phyloP scores from a whole-genome alignment of 1,140 invertebrate species.

The Caerostris extrusa region DNA sequence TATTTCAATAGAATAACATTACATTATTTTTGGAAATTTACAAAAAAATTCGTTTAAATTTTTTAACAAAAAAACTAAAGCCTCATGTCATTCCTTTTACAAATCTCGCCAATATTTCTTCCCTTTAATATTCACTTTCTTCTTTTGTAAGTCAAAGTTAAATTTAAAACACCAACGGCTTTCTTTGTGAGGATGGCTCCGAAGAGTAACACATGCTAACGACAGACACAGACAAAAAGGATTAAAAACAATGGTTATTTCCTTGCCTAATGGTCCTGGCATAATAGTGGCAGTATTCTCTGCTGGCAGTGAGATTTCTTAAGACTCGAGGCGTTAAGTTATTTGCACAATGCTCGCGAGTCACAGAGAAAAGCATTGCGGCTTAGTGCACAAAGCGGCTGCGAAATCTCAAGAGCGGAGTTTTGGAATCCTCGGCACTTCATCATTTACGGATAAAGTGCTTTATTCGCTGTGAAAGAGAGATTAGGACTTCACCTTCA shows the following conservation, averaged over 20 bases:
- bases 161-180: no score
- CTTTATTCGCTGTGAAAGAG: conserved; percentile 59
- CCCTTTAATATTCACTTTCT: no score
- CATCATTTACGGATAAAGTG: conserved; percentile 70
- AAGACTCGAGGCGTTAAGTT: not conserved
- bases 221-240: not conserved
- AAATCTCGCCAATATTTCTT: no score
- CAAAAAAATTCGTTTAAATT: no score
- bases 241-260: conserved; percentile 52
- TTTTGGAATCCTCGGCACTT: conserved; percentile 56
- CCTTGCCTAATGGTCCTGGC: not conserved
- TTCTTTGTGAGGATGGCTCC: no score
- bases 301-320: not conserved
- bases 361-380: not conserved
- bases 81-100: no score
- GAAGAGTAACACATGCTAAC: no score
- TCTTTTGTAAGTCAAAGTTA: no score
- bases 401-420: conserved; percentile 22
- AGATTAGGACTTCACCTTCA: conserved; percentile 44
- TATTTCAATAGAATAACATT: no score
- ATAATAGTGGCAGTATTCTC: not conserved
- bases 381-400: conserved; percentile 42
- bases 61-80: no score
- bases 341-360: conserved; percentile 17
- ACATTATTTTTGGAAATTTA: no score